A percentile compares a stretch with the other conserved stretches of the same genome.
These are phyloP conservation scores for Caenorhabditis sp. DNA, from an alignment of 2,888 invertebrate species.

Conservation along the genomic window DNA sequence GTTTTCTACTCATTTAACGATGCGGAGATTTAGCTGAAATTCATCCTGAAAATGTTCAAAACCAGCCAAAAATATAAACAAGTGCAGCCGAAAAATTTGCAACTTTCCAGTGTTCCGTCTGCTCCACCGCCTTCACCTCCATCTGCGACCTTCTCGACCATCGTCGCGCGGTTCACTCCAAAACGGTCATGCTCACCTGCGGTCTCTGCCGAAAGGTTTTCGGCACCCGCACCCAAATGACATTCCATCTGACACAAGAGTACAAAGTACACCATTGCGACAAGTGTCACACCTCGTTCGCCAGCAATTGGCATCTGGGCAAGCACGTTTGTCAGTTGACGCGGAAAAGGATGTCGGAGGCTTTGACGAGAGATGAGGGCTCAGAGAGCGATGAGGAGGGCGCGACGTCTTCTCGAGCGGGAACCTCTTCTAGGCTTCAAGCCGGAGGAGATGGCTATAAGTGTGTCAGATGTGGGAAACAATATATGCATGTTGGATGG, in stretches of 20 bases:
- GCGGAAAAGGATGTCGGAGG: background rate
- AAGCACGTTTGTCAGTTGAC: slow-evolving; percentile 9
- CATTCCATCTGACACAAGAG: slow-evolving; percentile 41
- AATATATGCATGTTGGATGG: background rate
- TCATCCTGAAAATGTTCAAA: too few species aligned
- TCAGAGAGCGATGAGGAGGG: background rate
- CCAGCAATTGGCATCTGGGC: slow-evolving; percentile 3
- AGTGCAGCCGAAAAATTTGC: background rate
- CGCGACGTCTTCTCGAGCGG: background rate
- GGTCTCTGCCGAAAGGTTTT: slow-evolving; percentile 9
- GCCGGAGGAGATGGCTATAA: background rate
- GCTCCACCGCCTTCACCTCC: slow-evolving; percentile 3
- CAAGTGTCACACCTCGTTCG: slow-evolving; percentile 5
- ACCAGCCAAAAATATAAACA: too few species aligned
- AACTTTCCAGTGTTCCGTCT: slow-evolving; percentile 32
- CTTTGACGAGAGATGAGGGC: background rate
- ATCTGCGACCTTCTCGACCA: slow-evolving; percentile 42
- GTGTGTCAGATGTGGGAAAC: slow-evolving; percentile 13
- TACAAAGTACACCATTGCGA: slow-evolving; percentile 36
- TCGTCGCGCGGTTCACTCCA: slow-evolving; percentile 22
- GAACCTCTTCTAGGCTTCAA: background rate
- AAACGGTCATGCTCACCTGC: slow-evolving; percentile 30
- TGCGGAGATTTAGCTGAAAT: too few species aligned
- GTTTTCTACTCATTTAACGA: background rate
- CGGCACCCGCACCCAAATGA: slow-evolving; percentile 31